Evolutionary conservation across 2,113 vertebrate species (phyloP).

Genomic region (Petrocephalus zakoni): DNA sequence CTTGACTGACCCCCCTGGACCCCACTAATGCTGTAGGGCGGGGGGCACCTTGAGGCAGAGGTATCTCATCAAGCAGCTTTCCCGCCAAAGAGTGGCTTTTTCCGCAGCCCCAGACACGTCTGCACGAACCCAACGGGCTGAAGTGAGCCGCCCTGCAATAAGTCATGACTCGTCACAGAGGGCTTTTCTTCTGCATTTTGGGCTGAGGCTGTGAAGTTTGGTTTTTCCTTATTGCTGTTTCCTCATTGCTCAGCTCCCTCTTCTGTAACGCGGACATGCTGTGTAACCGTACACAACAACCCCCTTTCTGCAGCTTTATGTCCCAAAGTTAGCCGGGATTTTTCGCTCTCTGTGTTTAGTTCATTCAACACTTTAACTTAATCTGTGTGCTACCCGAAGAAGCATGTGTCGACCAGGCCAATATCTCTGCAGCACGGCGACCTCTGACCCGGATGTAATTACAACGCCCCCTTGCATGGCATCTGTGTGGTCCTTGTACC

Average conservation of each 20-base stretch:
- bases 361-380: background rate
- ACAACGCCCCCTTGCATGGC: background rate
- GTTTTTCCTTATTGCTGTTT: background rate
- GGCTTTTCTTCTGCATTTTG: conserved; percentile 59
- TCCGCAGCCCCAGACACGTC: background rate
- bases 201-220: conserved; percentile 37
- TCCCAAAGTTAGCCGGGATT: background rate
- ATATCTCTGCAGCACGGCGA: background rate
- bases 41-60: background rate
- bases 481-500: conserved; percentile 12
- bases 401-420: background rate
- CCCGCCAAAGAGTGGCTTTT: background rate
- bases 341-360: background rate
- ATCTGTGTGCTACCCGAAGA: background rate
- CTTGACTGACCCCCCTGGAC: conserved; percentile 12
- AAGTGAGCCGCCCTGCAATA: conserved; percentile 58
- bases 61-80: background rate
- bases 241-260: background rate
- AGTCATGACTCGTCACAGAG: conserved; percentile 57
- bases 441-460: background rate
- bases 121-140: background rate
- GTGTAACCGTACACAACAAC: background rate
- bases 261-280: too few relatives aligned
- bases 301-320: background rate
- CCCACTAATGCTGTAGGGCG: conserved; percentile 14